A percentile compares a stretch with the other conserved stretches of the same genome.
These are phyloP conservation scores for Axea sp. DNA, from an alignment of 2,888 invertebrate species.

Conservation along the genomic window DNA sequence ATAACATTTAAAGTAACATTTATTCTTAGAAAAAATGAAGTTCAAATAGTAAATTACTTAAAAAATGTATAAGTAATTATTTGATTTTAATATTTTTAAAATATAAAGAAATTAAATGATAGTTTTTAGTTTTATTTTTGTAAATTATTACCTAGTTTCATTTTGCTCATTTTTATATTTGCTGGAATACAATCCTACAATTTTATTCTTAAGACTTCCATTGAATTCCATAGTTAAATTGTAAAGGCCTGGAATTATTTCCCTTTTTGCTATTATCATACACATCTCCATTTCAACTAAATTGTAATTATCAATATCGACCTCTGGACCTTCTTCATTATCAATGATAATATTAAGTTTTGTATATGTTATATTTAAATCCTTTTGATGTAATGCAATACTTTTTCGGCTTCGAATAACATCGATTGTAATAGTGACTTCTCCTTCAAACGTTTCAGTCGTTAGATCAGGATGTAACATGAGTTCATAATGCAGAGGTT, in stretches of 20 bases:
- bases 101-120: too few species aligned
- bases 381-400: conserved; percentile 81
- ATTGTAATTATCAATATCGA: conserved; percentile 67
- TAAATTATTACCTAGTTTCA: conserved; percentile 45
- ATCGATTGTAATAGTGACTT: conserved; percentile 79
- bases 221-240: conserved; percentile 80
- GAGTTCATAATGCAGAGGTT: conserved; percentile 84
- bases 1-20: too few species aligned
- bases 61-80: too few species aligned
- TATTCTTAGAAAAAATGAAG: too few species aligned
- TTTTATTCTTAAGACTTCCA: conserved; percentile 78
- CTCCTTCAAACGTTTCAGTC: conserved; percentile 82
- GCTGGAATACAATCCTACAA: conserved; percentile 84
- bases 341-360: conserved; percentile 74
- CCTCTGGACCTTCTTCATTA: conserved; percentile 61
- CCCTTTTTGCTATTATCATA: conserved; percentile 67
- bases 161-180: conserved; percentile 79
- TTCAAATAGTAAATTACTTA: too few species aligned
- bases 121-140: too few species aligned
- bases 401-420: conserved; percentile 70
- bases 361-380: conserved; percentile 80
- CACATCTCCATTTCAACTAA: conserved; percentile 72
- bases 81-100: too few species aligned
- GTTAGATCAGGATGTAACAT: conserved; percentile 83
- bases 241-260: conserved; percentile 75